Conservation (phyloP, 2,113 vertebrate species). For the Chauna torquata region DNA sequence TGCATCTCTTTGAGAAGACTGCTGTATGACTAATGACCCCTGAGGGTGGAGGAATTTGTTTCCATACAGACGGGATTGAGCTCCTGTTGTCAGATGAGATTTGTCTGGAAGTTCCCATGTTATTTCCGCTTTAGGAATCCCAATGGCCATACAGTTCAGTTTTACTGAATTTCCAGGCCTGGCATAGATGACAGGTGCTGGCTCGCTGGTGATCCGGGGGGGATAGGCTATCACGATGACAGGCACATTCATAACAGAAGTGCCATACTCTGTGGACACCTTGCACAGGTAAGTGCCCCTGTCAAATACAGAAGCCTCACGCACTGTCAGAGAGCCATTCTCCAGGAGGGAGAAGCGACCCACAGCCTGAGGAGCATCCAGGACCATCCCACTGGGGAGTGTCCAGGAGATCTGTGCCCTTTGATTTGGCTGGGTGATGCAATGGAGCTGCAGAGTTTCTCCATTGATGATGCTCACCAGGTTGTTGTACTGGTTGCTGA, state of each 20-base stretch:
- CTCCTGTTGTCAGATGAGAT: slow-evolving; percentile 76
- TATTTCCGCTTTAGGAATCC: slow-evolving; percentile 84
- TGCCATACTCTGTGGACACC: slow-evolving; percentile 77
- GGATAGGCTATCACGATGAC: slow-evolving; percentile 87
- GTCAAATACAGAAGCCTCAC: slow-evolving; percentile 84
- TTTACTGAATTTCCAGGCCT: slow-evolving; percentile 84
- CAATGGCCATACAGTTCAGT: slow-evolving; percentile 84
- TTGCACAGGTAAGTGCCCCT: slow-evolving; percentile 87
- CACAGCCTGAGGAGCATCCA: slow-evolving; percentile 79
- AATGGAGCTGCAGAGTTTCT: slow-evolving; percentile 85
- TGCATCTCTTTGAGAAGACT: slow-evolving; percentile 77
- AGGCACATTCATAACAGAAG: slow-evolving; percentile 73
- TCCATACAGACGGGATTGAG: slow-evolving; percentile 84
- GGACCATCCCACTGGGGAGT: slow-evolving; percentile 80
- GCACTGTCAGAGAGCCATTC: slow-evolving; percentile 87
- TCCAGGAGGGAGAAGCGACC: slow-evolving; percentile 82
- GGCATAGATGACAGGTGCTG: slow-evolving; percentile 81
- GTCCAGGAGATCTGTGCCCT: slow-evolving; percentile 81
- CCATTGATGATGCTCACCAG: slow-evolving; percentile 84
- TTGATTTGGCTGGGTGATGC: slow-evolving; percentile 65
- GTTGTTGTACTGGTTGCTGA: slow-evolving; percentile 76
- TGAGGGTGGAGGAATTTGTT: slow-evolving; percentile 90
- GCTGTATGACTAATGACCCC: slow-evolving; percentile 88
- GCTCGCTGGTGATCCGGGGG: slow-evolving; percentile 86
- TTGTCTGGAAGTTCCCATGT: slow-evolving; percentile 90